Percentiles rank a stretch among this genome's conserved stretches.
Evolutionary conservation across 2,113 vertebrate genomes (phyloP).

Genomic region (Phainopepla nitens): DNA sequence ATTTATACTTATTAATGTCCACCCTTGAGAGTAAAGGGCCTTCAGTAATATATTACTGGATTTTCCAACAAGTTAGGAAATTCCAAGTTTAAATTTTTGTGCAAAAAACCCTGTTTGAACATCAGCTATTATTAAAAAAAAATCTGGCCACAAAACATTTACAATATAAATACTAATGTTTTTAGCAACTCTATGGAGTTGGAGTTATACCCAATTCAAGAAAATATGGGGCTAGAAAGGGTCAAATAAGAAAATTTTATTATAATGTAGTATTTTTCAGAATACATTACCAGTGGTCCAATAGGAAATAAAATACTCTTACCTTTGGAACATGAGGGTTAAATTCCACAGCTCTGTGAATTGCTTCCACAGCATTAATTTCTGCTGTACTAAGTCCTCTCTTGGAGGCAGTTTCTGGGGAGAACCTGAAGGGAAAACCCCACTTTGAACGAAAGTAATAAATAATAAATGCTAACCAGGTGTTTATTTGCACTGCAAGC

Average conservation of each 20-base stretch:
- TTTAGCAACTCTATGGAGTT: neutral
- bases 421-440: conserved; percentile 81
- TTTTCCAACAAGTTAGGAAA: neutral
- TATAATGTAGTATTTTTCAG: neutral
- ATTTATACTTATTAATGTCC: neutral
- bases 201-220: neutral
- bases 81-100: neutral
- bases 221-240: neutral
- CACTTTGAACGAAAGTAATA: neutral
- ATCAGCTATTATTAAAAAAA: neutral
- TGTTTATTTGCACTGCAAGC: neutral
- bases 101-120: neutral
- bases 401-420: conserved; percentile 93
- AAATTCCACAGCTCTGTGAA: conserved; percentile 99
- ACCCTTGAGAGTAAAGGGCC: neutral
- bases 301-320: conserved; percentile 14
- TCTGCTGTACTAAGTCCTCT: conserved; percentile 97
- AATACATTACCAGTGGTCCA: neutral
- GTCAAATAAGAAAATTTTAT: neutral
- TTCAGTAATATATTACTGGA: neutral
- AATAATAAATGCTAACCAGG: neutral
- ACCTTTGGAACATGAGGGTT: conserved; percentile 99
- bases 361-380: conserved; percentile 98
- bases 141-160: neutral
- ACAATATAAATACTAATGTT: neutral